Evolutionary conservation across 2,888 invertebrate genomes (phyloP).

Genomic region (Trachelus iudaicus): DNA sequence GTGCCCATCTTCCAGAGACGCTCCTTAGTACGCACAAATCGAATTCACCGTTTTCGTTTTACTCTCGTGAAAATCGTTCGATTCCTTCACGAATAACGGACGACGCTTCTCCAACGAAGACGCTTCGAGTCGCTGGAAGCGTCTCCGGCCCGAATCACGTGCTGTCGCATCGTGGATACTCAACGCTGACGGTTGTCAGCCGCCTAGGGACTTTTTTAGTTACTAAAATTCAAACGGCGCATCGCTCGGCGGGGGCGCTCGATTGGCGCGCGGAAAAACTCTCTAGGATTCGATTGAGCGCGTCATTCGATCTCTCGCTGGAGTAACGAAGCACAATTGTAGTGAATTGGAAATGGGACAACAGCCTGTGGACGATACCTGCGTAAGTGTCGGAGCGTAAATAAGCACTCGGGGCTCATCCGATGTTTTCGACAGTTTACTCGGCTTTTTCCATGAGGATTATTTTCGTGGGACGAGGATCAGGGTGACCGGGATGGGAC

Average conservation of each 20-base stretch:
- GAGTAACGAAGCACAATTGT: not conserved
- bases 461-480: constrained; percentile 30
- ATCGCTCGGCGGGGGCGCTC: not conserved
- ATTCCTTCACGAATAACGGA: constrained; percentile 25
- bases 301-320: not conserved
- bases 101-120: not conserved
- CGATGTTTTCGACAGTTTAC: constrained; percentile 46
- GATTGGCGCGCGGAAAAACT: not conserved
- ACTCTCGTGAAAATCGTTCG: constrained; percentile 19
- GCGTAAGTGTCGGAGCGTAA: constrained; percentile 45
- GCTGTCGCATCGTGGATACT: not conserved
- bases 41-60: not conserved
- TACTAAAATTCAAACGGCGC: not conserved
- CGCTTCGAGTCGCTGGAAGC: not conserved
- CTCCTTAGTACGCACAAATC: constrained; percentile 40
- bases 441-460: constrained; percentile 30
- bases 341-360: not conserved
- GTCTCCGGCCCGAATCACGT: not conserved
- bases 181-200: not conserved
- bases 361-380: not conserved
- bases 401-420: constrained; percentile 42
- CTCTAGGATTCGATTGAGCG: not conserved
- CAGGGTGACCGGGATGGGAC: not conserved
- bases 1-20: constrained; percentile 54
- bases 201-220: not conserved